Evolutionary conservation across 2,113 vertebrate genomes (phyloP).

Genomic region (Eretmochelys imbricata): DNA sequence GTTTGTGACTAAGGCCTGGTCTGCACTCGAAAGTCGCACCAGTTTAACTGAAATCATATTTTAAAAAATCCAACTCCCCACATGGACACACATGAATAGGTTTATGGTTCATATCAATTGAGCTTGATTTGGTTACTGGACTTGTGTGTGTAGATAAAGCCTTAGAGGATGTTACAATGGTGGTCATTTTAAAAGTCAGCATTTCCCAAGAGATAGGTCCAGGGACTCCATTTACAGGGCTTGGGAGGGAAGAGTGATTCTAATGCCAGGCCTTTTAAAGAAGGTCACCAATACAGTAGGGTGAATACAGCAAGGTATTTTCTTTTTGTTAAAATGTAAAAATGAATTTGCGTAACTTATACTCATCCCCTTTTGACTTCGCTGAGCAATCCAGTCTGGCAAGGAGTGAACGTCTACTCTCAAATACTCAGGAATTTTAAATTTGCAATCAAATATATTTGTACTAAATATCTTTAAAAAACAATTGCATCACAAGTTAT

Average conservation of each 20-base stretch:
- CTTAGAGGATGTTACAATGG: not conserved
- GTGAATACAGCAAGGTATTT: not conserved
- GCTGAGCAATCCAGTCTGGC: not conserved
- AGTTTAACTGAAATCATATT: not conserved
- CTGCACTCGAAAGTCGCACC: not conserved
- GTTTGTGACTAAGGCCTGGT: not conserved
- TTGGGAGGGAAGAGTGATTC: not conserved
- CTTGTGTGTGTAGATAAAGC: not conserved
- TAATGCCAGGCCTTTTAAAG: not conserved
- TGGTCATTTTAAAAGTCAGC: not conserved
- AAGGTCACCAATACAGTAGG: not conserved
- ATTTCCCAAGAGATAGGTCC: not conserved
- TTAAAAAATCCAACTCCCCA: not conserved
- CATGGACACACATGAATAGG: not conserved
- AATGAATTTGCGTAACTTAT: not conserved
- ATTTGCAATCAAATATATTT: not conserved
- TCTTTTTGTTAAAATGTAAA: not conserved
- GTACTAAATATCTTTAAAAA: not conserved
- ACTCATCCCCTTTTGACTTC: not conserved
- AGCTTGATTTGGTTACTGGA: not conserved
- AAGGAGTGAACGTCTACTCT: not conserved
- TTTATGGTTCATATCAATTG: not conserved
- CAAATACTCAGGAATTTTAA: conserved; percentile 27
- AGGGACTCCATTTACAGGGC: not conserved
- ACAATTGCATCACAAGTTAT: not conserved